A percentile compares a stretch with the other conserved stretches of the same genome.
These are phyloP conservation scores for Sorex araneus DNA, from an alignment of 2,113 vertebrate species.

Conservation along the genomic window DNA sequence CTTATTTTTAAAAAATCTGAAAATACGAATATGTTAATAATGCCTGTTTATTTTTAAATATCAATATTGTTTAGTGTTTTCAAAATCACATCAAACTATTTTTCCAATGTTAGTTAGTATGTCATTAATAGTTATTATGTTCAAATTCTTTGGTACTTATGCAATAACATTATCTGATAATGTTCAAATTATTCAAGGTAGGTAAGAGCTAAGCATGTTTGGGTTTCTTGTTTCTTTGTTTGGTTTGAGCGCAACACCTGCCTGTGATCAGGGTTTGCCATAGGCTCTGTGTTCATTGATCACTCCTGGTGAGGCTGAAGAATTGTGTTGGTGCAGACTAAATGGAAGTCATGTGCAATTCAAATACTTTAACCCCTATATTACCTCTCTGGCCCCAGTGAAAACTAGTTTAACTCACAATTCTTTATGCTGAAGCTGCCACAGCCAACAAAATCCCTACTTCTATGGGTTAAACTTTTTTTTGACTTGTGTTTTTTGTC, in stretches of 20 bases:
- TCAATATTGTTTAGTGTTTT: not conserved
- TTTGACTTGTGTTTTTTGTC: constrained; percentile 68
- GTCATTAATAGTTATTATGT: not conserved
- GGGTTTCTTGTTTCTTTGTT: too few relatives aligned
- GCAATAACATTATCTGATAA: constrained; percentile 51
- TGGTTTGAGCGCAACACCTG: too few relatives aligned
- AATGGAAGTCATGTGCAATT: too few relatives aligned
- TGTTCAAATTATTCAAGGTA: constrained; percentile 42
- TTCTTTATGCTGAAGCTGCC: constrained; percentile 71
- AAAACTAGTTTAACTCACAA: constrained; percentile 66
- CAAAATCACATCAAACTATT: not conserved
- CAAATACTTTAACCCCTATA: too few relatives aligned
- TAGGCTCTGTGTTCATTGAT: too few relatives aligned
- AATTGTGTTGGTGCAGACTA: too few relatives aligned
- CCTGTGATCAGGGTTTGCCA: too few relatives aligned
- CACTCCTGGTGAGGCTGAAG: too few relatives aligned
- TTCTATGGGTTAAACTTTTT: constrained; percentile 69
- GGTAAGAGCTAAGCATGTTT: constrained; percentile 65
- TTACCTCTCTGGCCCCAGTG: too few relatives aligned
- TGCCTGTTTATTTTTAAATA: not conserved
- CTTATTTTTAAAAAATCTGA: not conserved
- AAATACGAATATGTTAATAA: not conserved
- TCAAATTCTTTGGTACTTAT: constrained; percentile 19
- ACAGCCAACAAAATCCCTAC: constrained; percentile 60
- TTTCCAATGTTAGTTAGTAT: constrained; percentile 3